Conservation (phyloP, 2,113 vertebrate genomes). For the Numida meleagris region DNA sequence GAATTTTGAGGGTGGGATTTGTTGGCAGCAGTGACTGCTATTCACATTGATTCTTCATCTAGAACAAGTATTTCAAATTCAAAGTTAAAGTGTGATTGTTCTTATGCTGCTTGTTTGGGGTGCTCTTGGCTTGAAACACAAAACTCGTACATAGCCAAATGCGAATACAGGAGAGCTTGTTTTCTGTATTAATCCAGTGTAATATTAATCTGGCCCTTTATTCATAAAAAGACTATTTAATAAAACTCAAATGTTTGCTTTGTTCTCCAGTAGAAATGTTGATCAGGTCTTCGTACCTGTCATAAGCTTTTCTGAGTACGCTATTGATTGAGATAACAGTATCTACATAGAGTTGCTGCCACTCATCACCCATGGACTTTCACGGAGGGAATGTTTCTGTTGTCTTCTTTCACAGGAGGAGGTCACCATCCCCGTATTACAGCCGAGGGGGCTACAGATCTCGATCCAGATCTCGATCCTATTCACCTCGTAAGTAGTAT, state of each 20-base stretch:
- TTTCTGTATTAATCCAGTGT: not conserved
- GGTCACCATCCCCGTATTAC: constrained; percentile 95
- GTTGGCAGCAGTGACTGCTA: not conserved
- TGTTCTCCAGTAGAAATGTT: not conserved
- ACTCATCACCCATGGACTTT: not conserved
- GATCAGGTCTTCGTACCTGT: not conserved
- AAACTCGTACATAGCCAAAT: not conserved
- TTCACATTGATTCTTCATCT: not conserved
- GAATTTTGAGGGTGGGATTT: not conserved
- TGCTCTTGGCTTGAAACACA: not conserved
- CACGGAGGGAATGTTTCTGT: not conserved
- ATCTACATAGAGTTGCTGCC: not conserved
- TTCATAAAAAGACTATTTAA: not conserved
- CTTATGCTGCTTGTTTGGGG: not conserved
- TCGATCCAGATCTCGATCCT: constrained; percentile 92
- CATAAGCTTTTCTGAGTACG: not conserved
- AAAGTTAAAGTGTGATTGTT: not conserved
- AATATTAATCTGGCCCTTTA: not conserved
- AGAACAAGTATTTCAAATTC: not conserved
- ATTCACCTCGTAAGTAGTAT: constrained; percentile 91
- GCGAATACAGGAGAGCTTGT: not conserved
- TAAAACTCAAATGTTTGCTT: not conserved
- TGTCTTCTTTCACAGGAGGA: constrained; percentile 79
- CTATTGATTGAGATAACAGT: not conserved
- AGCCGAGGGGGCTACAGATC: constrained; percentile 93